These are phyloP conservation scores for Lophotis ruficrista DNA, from an alignment of 2,113 vertebrate species.

Conservation along the genomic window DNA sequence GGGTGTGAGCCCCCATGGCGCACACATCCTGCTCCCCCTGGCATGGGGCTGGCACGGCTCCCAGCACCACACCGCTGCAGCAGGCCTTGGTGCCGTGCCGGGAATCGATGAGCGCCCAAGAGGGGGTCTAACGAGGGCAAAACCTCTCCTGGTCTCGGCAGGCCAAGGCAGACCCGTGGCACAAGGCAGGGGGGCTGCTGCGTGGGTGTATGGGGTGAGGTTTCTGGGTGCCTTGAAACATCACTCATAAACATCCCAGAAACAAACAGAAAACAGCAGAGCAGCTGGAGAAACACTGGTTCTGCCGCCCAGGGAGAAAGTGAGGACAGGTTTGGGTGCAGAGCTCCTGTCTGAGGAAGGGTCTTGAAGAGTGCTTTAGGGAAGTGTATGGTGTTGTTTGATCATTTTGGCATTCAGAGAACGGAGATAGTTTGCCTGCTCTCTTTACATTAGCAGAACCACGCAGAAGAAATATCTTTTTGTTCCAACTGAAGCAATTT, in stretches of 20 bases:
- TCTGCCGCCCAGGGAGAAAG: not conserved
- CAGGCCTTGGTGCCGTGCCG: not conserved
- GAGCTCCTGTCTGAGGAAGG: not conserved
- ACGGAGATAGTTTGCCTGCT: not conserved
- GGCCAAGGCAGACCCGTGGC: not conserved
- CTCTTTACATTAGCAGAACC: not conserved
- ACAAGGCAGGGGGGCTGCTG: not conserved
- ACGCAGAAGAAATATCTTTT: not conserved
- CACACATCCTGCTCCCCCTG: not conserved
- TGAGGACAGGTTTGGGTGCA: not conserved
- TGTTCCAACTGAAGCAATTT: not conserved
- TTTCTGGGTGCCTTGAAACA: not conserved
- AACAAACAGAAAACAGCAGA: not conserved
- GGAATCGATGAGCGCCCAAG: rapidly evolving
- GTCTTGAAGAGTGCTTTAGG: not conserved
- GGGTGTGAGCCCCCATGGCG: rapidly evolving
- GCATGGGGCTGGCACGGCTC: rapidly evolving
- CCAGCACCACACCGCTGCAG: rapidly evolving
- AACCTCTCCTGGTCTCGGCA: not conserved
- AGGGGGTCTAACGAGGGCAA: not conserved
- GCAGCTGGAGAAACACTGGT: not conserved
- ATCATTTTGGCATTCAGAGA: not conserved
- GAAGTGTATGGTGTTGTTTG: not conserved
- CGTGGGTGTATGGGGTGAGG: rapidly evolving
- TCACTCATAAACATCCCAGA: not conserved